phyloP scores from a whole-genome alignment of 2,888 invertebrate species.

The Machimus atricapillus region DNA sequence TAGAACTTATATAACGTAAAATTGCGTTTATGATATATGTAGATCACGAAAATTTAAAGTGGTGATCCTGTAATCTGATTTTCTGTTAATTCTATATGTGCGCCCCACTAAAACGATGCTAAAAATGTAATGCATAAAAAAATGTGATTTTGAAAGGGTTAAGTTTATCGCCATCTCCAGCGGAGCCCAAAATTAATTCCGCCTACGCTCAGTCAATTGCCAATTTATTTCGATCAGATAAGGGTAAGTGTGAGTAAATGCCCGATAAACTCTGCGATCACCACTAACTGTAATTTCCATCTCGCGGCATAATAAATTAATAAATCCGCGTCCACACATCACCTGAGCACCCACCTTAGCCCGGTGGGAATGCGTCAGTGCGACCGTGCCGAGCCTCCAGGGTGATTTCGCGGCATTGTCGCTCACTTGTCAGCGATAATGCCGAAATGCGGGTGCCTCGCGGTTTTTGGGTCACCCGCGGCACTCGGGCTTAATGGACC shows the following conservation, averaged over 20 bases:
- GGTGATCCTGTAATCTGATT: not conserved
- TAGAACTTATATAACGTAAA: too few species aligned
- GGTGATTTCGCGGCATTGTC: not conserved
- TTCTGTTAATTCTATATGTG: not conserved
- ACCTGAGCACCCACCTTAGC: not conserved
- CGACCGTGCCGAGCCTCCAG: not conserved
- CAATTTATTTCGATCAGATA: not conserved
- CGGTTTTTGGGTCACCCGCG: not conserved
- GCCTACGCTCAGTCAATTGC: not conserved
- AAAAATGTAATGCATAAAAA: not conserved
- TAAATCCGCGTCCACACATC: not conserved
- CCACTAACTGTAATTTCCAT: not conserved
- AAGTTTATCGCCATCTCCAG: not conserved
- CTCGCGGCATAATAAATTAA: not conserved
- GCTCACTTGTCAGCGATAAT: not conserved
- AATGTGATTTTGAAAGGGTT: not conserved
- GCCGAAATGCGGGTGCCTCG: not conserved
- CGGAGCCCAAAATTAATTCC: not conserved
- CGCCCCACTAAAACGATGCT: not conserved
- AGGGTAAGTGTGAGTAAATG: not conserved
- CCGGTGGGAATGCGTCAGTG: not conserved
- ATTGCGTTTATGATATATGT: too few species aligned
- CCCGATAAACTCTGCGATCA: not conserved
- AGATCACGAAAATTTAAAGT: too few species aligned
- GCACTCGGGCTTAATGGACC: not conserved